Conservation (phyloP, 2,113 vertebrate genomes). For the Erythrocercus mccallii region DNA sequence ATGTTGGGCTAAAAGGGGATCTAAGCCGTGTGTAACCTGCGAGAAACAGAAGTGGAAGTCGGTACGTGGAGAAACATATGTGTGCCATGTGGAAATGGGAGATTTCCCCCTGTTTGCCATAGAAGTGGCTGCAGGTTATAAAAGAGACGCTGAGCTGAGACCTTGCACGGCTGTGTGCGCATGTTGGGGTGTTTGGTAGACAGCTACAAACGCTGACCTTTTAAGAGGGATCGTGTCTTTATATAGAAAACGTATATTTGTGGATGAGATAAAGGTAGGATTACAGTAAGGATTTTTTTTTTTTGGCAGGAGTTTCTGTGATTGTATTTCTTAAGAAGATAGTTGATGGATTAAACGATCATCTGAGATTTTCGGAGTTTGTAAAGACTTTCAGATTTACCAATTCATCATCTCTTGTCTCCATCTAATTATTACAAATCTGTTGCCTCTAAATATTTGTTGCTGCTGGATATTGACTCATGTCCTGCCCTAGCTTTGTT, state of each 20-base stretch:
- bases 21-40: conserved; percentile 8
- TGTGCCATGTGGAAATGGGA: not conserved
- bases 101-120: not conserved
- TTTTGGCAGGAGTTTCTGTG: conserved; percentile 44
- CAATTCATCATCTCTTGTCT: conserved; percentile 56
- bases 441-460: conserved; percentile 53
- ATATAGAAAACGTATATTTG: conserved; percentile 57
- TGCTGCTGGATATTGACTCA: conserved; percentile 38
- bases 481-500: conserved; percentile 12
- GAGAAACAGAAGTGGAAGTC: conserved; percentile 53
- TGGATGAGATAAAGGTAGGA: conserved; percentile 59
- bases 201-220: not conserved
- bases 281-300: conserved; percentile 39
- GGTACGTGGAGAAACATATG: not conserved
- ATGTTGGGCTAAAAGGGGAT: conserved; percentile 45
- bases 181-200: not conserved
- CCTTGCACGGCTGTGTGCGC: not conserved
- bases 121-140: not conserved
- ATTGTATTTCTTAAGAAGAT: conserved; percentile 67
- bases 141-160: not conserved
- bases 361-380: conserved; percentile 67
- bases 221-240: conserved; percentile 52
- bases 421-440: conserved; percentile 62
- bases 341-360: conserved; percentile 63
- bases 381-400: conserved; percentile 62